phyloP scores from a whole-genome alignment of 2,888 invertebrate genomes.

The Cancer borealis region DNA sequence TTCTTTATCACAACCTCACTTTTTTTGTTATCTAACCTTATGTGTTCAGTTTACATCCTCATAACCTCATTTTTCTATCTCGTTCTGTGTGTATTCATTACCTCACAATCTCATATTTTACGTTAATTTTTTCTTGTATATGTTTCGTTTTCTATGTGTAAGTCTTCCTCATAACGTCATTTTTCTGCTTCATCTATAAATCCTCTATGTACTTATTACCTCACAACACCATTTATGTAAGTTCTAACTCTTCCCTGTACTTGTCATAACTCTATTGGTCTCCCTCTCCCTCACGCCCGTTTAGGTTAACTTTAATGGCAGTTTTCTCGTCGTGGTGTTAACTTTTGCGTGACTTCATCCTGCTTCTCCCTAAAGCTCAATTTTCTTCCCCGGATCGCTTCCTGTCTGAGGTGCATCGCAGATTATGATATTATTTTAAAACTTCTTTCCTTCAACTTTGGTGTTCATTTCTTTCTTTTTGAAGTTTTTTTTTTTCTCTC shows the following conservation, averaged over 20 bases:
- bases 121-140: too few relatives aligned
- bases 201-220: too few relatives aligned
- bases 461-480: neutral
- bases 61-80: neutral
- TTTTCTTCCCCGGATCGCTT: slow-evolving; percentile 16
- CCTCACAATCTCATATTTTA: too few relatives aligned
- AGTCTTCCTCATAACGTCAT: too few relatives aligned
- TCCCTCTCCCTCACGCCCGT: neutral
- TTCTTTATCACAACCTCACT: neutral
- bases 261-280: neutral
- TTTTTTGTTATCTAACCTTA: neutral
- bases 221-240: too few relatives aligned
- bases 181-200: too few relatives aligned
- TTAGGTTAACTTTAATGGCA: neutral
- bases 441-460: neutral
- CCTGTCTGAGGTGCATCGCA: neutral
- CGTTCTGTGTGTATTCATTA: too few relatives aligned
- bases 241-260: too few relatives aligned
- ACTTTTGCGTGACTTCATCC: neutral
- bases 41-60: neutral
- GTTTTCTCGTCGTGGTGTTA: neutral
- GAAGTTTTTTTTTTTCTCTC: neutral
- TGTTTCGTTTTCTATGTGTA: too few relatives aligned
- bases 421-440: neutral
- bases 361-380: neutral